phyloP scores from a whole-genome alignment of 1,140 invertebrate genomes.

The Rhagoletis zephyria region DNA sequence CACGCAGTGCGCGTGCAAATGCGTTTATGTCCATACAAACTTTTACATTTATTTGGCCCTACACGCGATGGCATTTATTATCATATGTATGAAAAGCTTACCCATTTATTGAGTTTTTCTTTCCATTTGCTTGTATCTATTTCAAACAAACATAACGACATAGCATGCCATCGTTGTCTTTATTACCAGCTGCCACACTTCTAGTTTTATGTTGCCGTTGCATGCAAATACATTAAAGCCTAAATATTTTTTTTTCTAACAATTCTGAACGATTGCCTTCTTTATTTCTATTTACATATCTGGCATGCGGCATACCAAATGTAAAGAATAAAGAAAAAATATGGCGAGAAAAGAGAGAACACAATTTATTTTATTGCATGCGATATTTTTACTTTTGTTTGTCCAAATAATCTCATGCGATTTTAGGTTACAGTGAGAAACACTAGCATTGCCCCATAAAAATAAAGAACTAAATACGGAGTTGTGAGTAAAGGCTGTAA shows the following conservation, averaged over 20 bases:
- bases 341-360: no score
- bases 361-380: no score
- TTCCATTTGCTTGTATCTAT: background rate
- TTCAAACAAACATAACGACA: background rate
- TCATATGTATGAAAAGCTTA: no score
- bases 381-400: no score
- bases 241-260: background rate
- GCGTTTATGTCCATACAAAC: background rate
- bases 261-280: background rate
- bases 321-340: background rate
- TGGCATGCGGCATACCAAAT: no score
- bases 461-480: no score
- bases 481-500: no score
- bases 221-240: slow-evolving; percentile 28
- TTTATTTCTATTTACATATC: slow-evolving; percentile 21
- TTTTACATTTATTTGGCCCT: background rate
- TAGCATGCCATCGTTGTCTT: background rate
- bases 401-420: no score
- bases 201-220: background rate
- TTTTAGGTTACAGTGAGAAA: no score
- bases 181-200: background rate
- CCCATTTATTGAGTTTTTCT: background rate
- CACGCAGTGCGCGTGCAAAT: background rate
- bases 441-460: no score
- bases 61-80: background rate